These are phyloP conservation scores for Dendrocincla tyrannina DNA, from an alignment of 2,797 vertebrate genomes.

Conservation along the genomic window DNA sequence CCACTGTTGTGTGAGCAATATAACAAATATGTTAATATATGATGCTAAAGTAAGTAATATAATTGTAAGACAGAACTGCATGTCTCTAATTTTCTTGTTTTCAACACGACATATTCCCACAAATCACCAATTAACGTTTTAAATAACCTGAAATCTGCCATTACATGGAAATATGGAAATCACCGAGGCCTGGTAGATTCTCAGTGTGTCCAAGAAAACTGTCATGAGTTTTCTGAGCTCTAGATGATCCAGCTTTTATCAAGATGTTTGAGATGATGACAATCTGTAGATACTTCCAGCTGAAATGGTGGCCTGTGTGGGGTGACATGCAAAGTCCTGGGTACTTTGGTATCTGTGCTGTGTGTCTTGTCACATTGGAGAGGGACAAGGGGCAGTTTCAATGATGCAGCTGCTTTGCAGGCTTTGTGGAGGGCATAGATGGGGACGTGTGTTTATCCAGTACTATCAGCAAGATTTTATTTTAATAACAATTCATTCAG, in stretches of 20 bases:
- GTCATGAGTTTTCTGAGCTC: neutral
- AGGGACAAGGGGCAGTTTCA: neutral
- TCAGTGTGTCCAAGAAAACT: neutral
- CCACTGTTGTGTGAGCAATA: neutral
- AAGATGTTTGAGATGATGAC: neutral
- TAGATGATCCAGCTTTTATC: neutral
- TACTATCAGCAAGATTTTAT: neutral
- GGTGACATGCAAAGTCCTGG: neutral
- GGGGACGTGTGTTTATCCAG: neutral
- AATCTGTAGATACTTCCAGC: neutral
- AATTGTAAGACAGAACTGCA: neutral
- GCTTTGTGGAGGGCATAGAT: neutral
- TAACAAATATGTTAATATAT: neutral
- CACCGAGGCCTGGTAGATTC: neutral
- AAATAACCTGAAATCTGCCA: neutral
- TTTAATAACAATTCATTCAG: neutral
- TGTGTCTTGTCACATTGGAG: fast-evolving
- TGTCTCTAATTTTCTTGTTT: neutral
- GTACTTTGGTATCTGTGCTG: fast-evolving
- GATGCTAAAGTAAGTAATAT: neutral
- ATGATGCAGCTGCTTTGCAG: neutral
- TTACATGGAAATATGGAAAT: neutral
- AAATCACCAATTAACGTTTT: neutral
- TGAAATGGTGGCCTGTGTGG: neutral
- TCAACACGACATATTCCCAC: neutral